phyloP scores from a whole-genome alignment of 1,140 invertebrate genomes.

The Leptopilina boulardi region DNA sequence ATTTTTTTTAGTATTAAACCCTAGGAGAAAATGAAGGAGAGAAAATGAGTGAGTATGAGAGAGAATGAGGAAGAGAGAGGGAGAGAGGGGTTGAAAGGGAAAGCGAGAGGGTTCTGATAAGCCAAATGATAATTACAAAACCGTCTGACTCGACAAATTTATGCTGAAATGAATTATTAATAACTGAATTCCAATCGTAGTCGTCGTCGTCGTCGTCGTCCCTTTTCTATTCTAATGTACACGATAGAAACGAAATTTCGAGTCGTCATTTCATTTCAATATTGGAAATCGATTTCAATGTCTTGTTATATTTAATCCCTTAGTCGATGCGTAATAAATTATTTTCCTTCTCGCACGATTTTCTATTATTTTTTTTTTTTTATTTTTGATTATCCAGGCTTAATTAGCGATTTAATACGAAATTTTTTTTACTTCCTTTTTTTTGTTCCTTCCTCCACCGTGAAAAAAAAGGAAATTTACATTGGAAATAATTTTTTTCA shows the following conservation, averaged over 20 bases:
- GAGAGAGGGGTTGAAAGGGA: neutral
- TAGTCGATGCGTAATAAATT: neutral
- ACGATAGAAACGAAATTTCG: conserved; percentile 2
- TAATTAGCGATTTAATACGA: neutral
- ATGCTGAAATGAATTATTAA: conserved; percentile 27
- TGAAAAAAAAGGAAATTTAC: too few species aligned
- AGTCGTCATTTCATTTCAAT: neutral
- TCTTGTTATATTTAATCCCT: neutral
- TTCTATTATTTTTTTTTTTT: neutral
- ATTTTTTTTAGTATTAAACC: too few species aligned
- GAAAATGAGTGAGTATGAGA: too few species aligned
- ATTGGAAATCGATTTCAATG: conserved; percentile 23
- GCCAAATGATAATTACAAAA: conserved; percentile 21
- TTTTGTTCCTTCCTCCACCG: too few species aligned
- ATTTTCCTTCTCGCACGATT: neutral
- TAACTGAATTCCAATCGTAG: neutral
- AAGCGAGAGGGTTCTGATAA: neutral
- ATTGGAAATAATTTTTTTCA: too few species aligned
- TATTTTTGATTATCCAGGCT: neutral
- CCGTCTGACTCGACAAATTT: conserved; percentile 25
- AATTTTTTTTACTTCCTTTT: too few species aligned
- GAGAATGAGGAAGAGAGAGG: neutral
- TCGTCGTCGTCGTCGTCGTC: neutral
- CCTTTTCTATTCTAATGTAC: neutral
- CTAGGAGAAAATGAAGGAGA: too few species aligned